A percentile compares a stretch with the other conserved stretches of the same genome.
Evolutionary conservation across 1,140 invertebrate species (phyloP).

Genomic region (Leptinotarsa undecemlineata): DNA sequence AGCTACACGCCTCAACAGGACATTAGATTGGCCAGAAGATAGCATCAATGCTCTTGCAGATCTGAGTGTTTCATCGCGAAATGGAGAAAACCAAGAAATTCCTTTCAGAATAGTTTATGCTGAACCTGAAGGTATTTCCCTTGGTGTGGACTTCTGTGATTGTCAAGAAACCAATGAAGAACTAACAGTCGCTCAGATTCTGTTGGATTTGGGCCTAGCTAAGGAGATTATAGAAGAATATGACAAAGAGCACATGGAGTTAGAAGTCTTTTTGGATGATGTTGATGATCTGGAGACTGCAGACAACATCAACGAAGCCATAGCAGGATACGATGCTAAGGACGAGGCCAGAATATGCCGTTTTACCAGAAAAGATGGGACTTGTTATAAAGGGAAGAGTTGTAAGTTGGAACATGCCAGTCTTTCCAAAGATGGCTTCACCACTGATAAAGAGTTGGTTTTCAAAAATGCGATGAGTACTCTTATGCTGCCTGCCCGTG

Average conservation of each 20-base stretch:
- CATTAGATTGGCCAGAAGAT: conserved; percentile 31
- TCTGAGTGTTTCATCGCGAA: neutral
- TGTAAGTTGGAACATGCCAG: conserved; percentile 44
- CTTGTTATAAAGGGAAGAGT: conserved; percentile 41
- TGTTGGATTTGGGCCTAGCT: conserved; percentile 33
- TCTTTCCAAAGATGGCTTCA: conserved; percentile 42
- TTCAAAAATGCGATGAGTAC: conserved; percentile 26
- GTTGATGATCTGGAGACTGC: conserved; percentile 33
- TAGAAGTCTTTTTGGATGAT: conserved; percentile 36
- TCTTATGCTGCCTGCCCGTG: conserved; percentile 30
- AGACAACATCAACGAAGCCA: conserved; percentile 45
- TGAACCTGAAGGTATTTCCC: neutral
- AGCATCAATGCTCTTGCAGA: conserved; percentile 17
- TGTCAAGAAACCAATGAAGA: neutral
- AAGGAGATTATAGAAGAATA: conserved; percentile 34
- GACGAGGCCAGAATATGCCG: conserved; percentile 45
- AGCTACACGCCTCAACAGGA: conserved; percentile 32
- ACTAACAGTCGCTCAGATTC: conserved; percentile 28
- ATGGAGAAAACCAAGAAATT: neutral
- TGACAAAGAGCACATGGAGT: conserved; percentile 30
- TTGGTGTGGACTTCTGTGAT: conserved; percentile 20
- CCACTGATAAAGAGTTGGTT: conserved; percentile 39
- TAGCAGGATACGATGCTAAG: conserved; percentile 43
- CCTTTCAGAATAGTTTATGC: conserved; percentile 13
- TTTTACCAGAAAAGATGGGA: conserved; percentile 38